Conservation (phyloP, 2,113 vertebrate genomes). For the Ceratotherium simum region DNA sequence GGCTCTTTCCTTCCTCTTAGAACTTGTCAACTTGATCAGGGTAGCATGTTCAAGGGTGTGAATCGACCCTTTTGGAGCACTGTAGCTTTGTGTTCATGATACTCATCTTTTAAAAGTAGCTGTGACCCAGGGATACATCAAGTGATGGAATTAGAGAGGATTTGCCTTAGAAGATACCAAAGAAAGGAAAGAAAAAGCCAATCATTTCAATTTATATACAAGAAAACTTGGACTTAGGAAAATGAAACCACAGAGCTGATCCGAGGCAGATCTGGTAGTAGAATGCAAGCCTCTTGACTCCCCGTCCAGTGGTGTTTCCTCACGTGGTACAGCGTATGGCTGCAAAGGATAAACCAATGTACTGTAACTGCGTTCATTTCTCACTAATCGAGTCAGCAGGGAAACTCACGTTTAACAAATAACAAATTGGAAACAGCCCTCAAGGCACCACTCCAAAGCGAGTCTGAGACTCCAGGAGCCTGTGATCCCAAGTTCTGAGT, state of each 20-base stretch:
- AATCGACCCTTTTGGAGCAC: background rate
- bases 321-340: background rate
- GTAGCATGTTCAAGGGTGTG: slow-evolving; percentile 11
- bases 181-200: background rate
- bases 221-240: background rate
- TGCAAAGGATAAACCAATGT: background rate
- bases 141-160: background rate
- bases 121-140: background rate
- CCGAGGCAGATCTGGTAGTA: background rate
- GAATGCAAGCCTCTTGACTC: background rate
- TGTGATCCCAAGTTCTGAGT: background rate
- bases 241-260: background rate
- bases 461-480: background rate
- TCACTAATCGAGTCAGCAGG: slow-evolving; percentile 44
- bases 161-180: background rate
- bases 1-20: slow-evolving; percentile 9
- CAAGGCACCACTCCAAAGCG: slow-evolving; percentile 7
- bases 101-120: background rate
- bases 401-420: slow-evolving; percentile 55
- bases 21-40: background rate
- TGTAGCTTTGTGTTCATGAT: background rate
- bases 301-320: background rate
- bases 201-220: background rate
- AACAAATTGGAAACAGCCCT: slow-evolving; percentile 38
- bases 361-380: background rate